Evolutionary conservation across 30 jellyfish, hydroid and myxozoan species (phyloP), one percentile per base, ranked within the genome.

Genomic region (Pelagia noctiluca): DNA sequence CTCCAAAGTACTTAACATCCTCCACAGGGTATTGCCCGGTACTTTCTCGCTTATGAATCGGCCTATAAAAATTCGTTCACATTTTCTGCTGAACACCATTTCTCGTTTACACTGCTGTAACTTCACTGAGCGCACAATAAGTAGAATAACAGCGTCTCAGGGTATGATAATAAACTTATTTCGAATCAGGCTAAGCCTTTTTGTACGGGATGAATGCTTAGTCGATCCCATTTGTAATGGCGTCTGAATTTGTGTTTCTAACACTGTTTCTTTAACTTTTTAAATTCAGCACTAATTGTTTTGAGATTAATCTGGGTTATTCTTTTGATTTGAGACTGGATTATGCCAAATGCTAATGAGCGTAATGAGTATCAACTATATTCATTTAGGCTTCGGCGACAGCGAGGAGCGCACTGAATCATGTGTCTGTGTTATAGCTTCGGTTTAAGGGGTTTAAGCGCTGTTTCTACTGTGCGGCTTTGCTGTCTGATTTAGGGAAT

Each of bases 351-450:
- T 60, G 82, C 72, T 82, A 82, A 71, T 69, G 34, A 50, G 38
- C 46, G 65, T 82, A 82, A 82, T 82, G 36, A 80, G 92, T 32
- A 33, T 82, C 29, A 70, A 71, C 78, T 42, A 86, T 71, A 82
- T 68, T 82, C 50, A 35, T 28, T 49, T 57, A 38, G 35, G 33
- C 70, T 50, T 38, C 74, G 92, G 92, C 92, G 92, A 82, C 92
- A 53, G 28, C 32, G 21, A 11, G 25, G 84, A 64, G 4, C 16
- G 21, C 12, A 42, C 57, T 8, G 12, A 42, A 42, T 42, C 57
- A 42, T 16, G 21, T 19, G 68, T 3, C 68, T 52, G 21, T 30
- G 21, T 52, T 19, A 19, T 8, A 30, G 7, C 26, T 52, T 8
- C 68, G 26, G 30, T 52, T 52, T n/a, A n/a, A n/a, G n/a, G n/a